Conservation (phyloP, 2,888 invertebrate genomes). For the Drosophila basisetae region DNA sequence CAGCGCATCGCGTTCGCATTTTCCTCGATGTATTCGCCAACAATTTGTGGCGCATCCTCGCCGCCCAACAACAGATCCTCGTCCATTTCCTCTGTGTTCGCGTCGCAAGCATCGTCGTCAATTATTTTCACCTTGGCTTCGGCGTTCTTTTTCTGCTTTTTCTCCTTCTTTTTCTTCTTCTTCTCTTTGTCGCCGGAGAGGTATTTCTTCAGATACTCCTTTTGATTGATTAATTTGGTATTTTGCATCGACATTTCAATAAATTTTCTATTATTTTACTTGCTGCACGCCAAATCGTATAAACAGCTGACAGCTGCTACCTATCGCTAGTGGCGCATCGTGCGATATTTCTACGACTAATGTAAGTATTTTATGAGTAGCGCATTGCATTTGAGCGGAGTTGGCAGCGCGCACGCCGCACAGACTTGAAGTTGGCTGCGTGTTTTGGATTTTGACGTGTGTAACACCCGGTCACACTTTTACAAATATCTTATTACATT, state of each 20-base stretch:
- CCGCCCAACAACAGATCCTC: slow-evolving; percentile 89
- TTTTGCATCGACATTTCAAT: slow-evolving; percentile 69
- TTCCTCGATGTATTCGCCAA: slow-evolving; percentile 93
- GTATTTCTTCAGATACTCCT: slow-evolving; percentile 92
- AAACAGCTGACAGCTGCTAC: background rate
- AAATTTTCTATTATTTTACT: background rate
- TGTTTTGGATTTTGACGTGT: background rate
- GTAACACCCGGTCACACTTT: slow-evolving; percentile 17
- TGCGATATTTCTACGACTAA: background rate
- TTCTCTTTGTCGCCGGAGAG: slow-evolving; percentile 88
- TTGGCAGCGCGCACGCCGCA: background rate
- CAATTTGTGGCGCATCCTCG: slow-evolving; percentile 97
- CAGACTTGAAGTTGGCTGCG: background rate
- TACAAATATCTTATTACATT: slow-evolving; percentile 1
- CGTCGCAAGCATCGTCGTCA: slow-evolving; percentile 90
- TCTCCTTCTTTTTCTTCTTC: slow-evolving; percentile 87
- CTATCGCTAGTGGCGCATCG: slow-evolving; percentile 23
- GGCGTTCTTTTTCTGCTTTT: slow-evolving; percentile 57
- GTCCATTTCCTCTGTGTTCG: slow-evolving; percentile 85
- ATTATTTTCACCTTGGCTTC: slow-evolving; percentile 91
- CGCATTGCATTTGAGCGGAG: background rate
- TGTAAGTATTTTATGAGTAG: slow-evolving; percentile 3
- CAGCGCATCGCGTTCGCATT: slow-evolving; percentile 88
- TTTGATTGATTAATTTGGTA: slow-evolving; percentile 87
- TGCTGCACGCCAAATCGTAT: slow-evolving; percentile 5